Conservation (phyloP, 2,113 vertebrate species). For the Melanocharis versteri region DNA sequence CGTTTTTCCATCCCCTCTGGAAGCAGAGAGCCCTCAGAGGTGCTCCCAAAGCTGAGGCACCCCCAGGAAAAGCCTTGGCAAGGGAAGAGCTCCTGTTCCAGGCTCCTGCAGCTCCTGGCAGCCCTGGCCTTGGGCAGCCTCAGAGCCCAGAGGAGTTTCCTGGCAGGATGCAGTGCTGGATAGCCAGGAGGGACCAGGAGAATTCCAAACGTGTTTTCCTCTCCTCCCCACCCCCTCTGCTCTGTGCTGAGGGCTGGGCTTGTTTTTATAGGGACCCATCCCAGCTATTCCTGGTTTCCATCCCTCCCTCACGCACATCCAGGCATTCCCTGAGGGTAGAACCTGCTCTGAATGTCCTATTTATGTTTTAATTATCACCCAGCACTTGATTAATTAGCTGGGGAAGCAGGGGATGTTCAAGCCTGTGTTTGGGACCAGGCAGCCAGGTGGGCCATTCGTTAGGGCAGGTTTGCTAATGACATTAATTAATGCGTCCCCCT, state of each 20-base stretch:
- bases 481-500: not conserved
- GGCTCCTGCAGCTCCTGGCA: not conserved
- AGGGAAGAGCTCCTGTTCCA: not conserved
- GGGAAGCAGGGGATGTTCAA: not conserved
- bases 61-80: not conserved
- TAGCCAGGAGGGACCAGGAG: not conserved
- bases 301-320: not conserved
- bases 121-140: not conserved
- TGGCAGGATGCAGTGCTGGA: not conserved
- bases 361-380: not conserved
- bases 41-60: not conserved
- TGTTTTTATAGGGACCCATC: not conserved
- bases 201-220: not conserved
- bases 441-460: not conserved
- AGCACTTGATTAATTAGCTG: not conserved
- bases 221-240: not conserved
- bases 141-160: not conserved
- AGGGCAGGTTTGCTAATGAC: not conserved
- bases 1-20: accelerated
- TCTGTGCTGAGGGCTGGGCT: not conserved
- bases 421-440: not conserved
- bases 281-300: not conserved
- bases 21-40: not conserved
- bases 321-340: not conserved
- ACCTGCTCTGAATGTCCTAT: not conserved